Evolutionary conservation across 2,888 invertebrate genomes (phyloP).

Genomic region (Volucella inanis): DNA sequence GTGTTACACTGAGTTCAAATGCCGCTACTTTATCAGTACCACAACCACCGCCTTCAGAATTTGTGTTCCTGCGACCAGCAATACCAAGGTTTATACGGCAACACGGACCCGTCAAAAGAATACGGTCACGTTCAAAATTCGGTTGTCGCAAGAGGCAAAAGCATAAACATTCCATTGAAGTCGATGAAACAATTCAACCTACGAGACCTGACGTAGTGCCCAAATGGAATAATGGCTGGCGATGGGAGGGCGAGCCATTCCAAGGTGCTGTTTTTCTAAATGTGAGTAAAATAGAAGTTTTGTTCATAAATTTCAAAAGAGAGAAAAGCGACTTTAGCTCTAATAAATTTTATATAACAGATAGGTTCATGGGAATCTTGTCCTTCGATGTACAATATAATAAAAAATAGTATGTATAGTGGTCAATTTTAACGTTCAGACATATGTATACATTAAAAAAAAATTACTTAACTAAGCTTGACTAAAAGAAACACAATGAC

Average conservation of each 20-base stretch:
- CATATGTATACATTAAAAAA: too few species aligned
- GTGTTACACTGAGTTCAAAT: slow-evolving; percentile 40
- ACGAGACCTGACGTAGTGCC: slow-evolving; percentile 84
- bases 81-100: slow-evolving; percentile 75
- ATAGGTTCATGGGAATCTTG: too few species aligned
- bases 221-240: slow-evolving; percentile 96
- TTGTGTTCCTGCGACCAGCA: slow-evolving; percentile 79
- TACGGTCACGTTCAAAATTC: slow-evolving; percentile 82
- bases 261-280: slow-evolving; percentile 93
- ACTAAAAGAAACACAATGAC: too few species aligned
- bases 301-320: not conserved
- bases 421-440: too few species aligned
- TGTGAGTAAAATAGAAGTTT: slow-evolving; percentile 84
- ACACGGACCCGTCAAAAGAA: slow-evolving; percentile 79
- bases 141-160: slow-evolving; percentile 81
- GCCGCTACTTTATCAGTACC: slow-evolving; percentile 50
- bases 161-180: slow-evolving; percentile 80
- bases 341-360: too few species aligned
- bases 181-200: slow-evolving; percentile 83
- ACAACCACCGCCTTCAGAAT: slow-evolving; percentile 77
- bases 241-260: slow-evolving; percentile 93
- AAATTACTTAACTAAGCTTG: too few species aligned
- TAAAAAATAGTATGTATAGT: too few species aligned
- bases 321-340: too few species aligned
- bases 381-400: too few species aligned